Evolutionary conservation across 2,888 invertebrate species (phyloP), one percentile per base, ranked within the genome.

Genomic region (Melanophora roralis): DNA sequence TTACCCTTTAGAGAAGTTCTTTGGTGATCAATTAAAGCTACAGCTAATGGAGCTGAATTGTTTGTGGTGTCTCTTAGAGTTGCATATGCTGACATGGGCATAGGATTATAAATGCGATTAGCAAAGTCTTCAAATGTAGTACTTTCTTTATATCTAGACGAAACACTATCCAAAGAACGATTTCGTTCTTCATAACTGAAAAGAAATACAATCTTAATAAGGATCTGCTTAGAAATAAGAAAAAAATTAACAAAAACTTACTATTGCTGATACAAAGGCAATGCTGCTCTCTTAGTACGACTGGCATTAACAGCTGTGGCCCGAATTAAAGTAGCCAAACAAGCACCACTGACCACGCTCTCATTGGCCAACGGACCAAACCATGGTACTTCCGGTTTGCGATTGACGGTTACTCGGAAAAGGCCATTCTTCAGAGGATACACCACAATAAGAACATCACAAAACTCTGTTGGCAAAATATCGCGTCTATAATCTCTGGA

Each of bases 381-480:
- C 90, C 94, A 95, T n/a, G 95, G 95, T 83, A 96, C 96, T 89
- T 96, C 96, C 0, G 94, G 93, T 87, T 97, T 97, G 84, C 96
- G 93, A 82, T 95, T 94, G 75, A 98, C 95, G 78, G 97, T 97
- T 84, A 97, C 94, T 77, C 98, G 92, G 89, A 95, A 96, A 77
- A 98, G 91, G 65, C 95, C 94, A 86, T 95, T 95, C 64, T 94
- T 93, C 85, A 98, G 91, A 2, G 99, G 98, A 91, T 99, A 99
- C 85, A 99, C 95, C 53, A 95, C 96, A 86, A 99, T 97, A 79
- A 99, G 93, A 82, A 99, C 97, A 92, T 99, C 99, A 89, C 98
- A 99, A 92, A 99, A 99, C 91, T 99, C 98, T 11, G 99, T 99
- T 68, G 99, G 98, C 88, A 99, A 95, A 85, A 98, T 98, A 87